A percentile compares a stretch with the other conserved stretches of the same genome.
Evolutionary conservation across 2,888 invertebrate genomes (phyloP).

Genomic region (Maniola hyperantus): DNA sequence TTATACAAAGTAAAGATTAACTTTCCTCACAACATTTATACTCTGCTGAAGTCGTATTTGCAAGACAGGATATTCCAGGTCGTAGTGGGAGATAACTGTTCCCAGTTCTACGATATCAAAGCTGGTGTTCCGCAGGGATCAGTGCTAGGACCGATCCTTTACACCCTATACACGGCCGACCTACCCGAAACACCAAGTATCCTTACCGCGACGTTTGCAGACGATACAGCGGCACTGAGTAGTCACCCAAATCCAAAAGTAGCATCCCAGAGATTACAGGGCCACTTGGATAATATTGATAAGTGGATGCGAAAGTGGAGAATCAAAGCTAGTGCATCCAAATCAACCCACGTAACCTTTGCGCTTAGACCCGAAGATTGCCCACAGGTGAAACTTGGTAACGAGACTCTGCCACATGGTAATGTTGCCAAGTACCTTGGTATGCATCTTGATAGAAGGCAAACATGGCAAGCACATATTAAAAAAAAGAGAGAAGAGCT

Average conservation of each 20-base stretch:
- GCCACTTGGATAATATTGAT: not conserved
- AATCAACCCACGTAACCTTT: not conserved
- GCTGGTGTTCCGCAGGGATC: no score
- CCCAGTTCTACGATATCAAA: not conserved
- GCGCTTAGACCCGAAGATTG: no score
- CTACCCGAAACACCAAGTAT: not conserved
- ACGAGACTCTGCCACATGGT: no score
- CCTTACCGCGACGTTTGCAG: not conserved
- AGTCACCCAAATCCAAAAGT: not conserved
- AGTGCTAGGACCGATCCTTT: not conserved
- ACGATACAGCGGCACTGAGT: not conserved
- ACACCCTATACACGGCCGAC: not conserved
- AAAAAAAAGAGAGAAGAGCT: no score
- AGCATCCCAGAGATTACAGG: not conserved
- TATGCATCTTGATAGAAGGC: no score
- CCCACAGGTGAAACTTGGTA: no score
- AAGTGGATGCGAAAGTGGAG: not conserved
- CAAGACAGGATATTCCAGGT: not conserved
- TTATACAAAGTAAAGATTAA: not conserved
- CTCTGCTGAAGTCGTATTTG: slow-evolving; percentile 4
- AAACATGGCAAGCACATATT: no score
- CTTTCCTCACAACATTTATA: not conserved
- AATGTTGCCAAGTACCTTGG: no score
- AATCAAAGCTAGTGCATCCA: not conserved
- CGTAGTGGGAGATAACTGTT: not conserved